These are phyloP conservation scores for Baccha elongata DNA, from an alignment of 2,888 invertebrate species.

Conservation along the genomic window DNA sequence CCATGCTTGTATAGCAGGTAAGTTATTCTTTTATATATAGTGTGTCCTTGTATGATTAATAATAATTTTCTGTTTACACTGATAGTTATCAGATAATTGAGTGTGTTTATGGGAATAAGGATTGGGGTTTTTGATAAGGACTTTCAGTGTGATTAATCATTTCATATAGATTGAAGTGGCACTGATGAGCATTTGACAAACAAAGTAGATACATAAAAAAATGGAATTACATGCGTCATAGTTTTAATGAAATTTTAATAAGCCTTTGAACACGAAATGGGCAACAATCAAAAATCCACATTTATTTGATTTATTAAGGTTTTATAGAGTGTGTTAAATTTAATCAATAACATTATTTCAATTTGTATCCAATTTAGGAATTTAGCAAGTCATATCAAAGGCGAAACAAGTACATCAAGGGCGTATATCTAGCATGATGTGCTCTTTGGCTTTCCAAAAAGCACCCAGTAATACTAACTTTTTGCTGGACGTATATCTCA, in stretches of 20 bases:
- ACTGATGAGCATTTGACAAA: neutral
- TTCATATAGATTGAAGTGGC: slow-evolving; percentile 15
- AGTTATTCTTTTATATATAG: slow-evolving; percentile 76
- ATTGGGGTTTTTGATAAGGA: neutral
- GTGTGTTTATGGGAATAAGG: neutral
- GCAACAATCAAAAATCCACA: neutral
- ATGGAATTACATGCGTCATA: neutral
- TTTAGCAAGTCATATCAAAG: too few relatives aligned
- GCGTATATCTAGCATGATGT: too few relatives aligned
- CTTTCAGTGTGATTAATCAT: neutral
- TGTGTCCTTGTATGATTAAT: slow-evolving; percentile 3
- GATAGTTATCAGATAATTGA: slow-evolving; percentile 18
- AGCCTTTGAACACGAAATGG: neutral
- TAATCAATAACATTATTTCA: too few relatives aligned
- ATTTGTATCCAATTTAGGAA: too few relatives aligned
- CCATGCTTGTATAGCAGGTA: slow-evolving; percentile 82
- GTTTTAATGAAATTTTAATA: neutral
- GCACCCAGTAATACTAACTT: too few relatives aligned
- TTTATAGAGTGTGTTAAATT: neutral
- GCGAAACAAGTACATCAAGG: too few relatives aligned
- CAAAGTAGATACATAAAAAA: neutral
- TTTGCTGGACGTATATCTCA: too few relatives aligned
- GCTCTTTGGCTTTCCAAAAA: too few relatives aligned
- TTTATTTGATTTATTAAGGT: neutral
- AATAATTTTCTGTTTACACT: neutral